Conservation (phyloP, 2,888 invertebrate genomes). For the Pandemis cinnamomeana region DNA sequence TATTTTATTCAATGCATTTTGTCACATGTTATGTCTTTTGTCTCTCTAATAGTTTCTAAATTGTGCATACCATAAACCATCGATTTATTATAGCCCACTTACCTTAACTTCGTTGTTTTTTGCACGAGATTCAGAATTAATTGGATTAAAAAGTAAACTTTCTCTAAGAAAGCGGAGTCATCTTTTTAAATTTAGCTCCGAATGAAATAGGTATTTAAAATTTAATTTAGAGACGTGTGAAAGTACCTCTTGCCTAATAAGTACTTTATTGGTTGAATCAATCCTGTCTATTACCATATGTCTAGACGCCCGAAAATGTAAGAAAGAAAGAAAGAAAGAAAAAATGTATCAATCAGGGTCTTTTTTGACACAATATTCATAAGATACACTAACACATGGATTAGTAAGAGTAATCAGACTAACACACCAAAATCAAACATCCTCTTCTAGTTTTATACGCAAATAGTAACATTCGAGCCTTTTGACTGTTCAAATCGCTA, state of each 20-base stretch:
- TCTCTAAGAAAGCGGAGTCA: constrained; percentile 22
- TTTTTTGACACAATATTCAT: too few species aligned
- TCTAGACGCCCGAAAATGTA: neutral
- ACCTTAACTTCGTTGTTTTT: neutral
- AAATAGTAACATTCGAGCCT: too few species aligned
- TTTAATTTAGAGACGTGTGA: constrained; percentile 2
- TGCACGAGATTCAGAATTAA: constrained; percentile 9
- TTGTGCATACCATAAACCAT: neutral
- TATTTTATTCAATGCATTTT: constrained; percentile 25
- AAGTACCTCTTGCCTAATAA: constrained; percentile 9
- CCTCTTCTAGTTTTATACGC: too few species aligned
- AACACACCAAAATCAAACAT: too few species aligned
- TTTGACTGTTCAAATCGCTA: too few species aligned
- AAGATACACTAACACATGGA: too few species aligned
- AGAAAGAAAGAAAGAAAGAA: too few species aligned
- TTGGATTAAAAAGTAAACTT: constrained; percentile 23
- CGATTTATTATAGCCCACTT: neutral
- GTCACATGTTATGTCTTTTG: constrained; percentile 16
- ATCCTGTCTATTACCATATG: neutral
- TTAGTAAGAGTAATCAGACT: too few species aligned
- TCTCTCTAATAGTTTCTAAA: constrained; percentile 13
- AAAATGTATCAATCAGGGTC: too few species aligned
- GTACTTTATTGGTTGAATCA: neutral
- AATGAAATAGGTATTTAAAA: neutral
- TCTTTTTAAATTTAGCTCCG: constrained; percentile 1